Evolutionary conservation across 2,888 invertebrate genomes (phyloP).

Genomic region (Phengaris arion): DNA sequence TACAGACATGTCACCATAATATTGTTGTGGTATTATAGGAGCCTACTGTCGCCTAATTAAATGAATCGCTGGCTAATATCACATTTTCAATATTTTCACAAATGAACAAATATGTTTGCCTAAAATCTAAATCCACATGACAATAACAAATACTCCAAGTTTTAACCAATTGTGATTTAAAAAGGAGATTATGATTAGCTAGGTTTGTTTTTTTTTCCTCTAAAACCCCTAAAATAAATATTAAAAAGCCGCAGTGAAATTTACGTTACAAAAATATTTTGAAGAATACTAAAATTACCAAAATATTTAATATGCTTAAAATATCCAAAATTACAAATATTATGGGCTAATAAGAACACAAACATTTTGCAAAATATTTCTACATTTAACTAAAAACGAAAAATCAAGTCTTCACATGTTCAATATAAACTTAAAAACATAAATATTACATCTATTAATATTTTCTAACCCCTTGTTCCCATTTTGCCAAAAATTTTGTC

Average conservation of each 20-base stretch:
- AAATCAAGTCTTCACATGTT: not conserved
- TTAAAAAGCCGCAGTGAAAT: not conserved
- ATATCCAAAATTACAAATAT: not conserved
- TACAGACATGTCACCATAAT: not conserved
- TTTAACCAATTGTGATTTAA: no score
- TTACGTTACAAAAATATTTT: not conserved
- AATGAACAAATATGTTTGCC: not conserved
- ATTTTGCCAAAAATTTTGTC: no score
- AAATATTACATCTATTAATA: constrained; percentile 1
- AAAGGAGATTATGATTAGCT: no score
- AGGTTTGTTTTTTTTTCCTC: not conserved
- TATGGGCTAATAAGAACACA: not conserved
- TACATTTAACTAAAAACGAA: not conserved
- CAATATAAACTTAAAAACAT: not conserved
- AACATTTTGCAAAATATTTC: not conserved
- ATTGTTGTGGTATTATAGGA: constrained; percentile 1
- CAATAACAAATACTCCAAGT: no score
- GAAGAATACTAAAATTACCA: not conserved
- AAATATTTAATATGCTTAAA: not conserved
- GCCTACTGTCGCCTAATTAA: constrained; percentile 12
- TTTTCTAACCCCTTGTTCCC: not conserved
- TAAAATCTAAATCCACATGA: no score
- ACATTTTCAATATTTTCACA: constrained; percentile 24
- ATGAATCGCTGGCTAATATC: constrained; percentile 29
- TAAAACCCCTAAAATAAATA: not conserved